Base-by-base conservation (phyloP, 2,888 invertebrate genomes). In the Patella ulyssiponensis region DNA sequence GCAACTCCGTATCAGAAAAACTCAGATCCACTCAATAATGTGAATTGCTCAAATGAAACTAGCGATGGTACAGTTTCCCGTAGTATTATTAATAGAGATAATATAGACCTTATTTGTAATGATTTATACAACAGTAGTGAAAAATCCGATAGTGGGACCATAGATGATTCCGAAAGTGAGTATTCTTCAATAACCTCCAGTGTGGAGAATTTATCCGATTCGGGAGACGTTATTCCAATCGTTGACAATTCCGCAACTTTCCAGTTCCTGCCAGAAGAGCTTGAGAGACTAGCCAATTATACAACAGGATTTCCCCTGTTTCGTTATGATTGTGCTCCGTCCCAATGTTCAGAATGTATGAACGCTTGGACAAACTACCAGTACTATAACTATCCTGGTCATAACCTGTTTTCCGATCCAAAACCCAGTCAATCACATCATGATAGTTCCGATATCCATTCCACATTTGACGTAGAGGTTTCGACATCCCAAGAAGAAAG, bases 21-120 rank as follows among this genome's bases (percentile, higher is more conserved):
- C 23, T 75, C 78, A 56, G 76, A 83, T 82, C 81, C 86, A 72
- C 80, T 89, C 33, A 89, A 89, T 81, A 89, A 89, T 79, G 85
- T 84, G 58, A 80, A 81, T 52, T 80, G 79, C 69, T 77, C 81
- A n/a, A 77, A 72, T 15, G 84, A 82, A 71, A 54, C 64, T 2
- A 81, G 79, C 52, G 72, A 75, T 52, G 79, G 79, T 73, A 76
- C 77, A 54, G 86, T 84, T 74, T 85, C 85, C 69, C 84, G 82
- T 73, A 88, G 82, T 77, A 88, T 89, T 79, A 86, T 85, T 11
- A 88, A 89, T 75, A 88, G 86, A 83, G 86, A 88, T 58, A 90
- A 89, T 80, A 87, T 91, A 23, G 89, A 90, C 44, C 82, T 91
- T 51, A 91, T 91, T 69, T 89, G 90, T 83, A 90, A 91, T 82